phyloP scores from a whole-genome alignment of 2,888 invertebrate genomes.

The Drosophila birchii region DNA sequence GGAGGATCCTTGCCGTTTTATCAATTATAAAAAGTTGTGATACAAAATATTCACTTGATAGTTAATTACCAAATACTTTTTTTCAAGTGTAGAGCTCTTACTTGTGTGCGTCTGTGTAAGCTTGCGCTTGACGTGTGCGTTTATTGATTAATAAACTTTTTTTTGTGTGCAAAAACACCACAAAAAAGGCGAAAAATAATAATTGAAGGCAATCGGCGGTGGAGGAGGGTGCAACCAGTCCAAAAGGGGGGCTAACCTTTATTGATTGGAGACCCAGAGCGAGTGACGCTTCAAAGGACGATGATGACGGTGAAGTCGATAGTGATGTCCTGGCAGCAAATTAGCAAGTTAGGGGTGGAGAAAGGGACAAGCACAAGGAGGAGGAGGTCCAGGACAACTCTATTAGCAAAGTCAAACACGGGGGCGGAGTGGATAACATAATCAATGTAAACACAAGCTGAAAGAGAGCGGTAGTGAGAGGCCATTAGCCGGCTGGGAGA shows the following conservation, averaged over 20 bases:
- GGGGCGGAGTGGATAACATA: conserved; percentile 67
- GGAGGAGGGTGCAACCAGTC: conserved; percentile 42
- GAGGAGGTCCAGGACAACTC: conserved; percentile 51
- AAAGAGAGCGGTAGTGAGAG: conserved; percentile 39
- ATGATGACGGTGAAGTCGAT: conserved; percentile 26
- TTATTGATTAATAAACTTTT: conserved; percentile 73
- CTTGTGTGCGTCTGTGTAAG: conserved; percentile 37
- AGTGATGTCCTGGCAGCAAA: conserved; percentile 62
- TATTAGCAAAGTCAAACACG: conserved; percentile 68
- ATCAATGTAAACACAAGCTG: conserved; percentile 75
- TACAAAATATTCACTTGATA: background rate
- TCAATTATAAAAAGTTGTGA: background rate
- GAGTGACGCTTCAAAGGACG: conserved; percentile 27
- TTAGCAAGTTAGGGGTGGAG: conserved; percentile 58
- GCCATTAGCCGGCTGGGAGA: conserved; percentile 34
- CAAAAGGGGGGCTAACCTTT: conserved; percentile 43
- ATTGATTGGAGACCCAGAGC: conserved; percentile 58
- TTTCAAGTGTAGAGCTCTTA: conserved; percentile 16
- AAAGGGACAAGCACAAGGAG: background rate
- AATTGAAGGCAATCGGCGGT: conserved; percentile 38
- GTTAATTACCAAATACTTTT: background rate
- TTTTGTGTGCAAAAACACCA: conserved; percentile 48
- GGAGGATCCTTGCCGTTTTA: background rate
- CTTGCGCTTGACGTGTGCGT: conserved; percentile 57
- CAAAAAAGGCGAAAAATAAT: conserved; percentile 28